Base-by-base conservation (phyloP, 2,113 vertebrate species). In the Notothenia rossii region DNA sequence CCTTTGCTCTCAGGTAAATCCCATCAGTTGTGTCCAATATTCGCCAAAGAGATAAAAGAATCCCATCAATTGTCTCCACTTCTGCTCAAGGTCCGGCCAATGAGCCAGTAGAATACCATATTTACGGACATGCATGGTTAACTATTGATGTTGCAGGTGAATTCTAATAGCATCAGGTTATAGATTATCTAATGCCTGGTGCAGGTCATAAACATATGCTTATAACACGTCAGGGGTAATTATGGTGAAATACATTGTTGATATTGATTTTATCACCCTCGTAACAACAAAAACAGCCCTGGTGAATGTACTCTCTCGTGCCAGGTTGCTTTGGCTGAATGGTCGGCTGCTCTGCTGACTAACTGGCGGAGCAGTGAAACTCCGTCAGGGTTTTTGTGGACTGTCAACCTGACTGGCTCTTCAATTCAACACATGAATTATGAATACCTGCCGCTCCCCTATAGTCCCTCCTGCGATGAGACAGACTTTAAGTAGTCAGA, bases 381-480 rank as follows among this genome's bases (percentile, higher is more conserved):
- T 63, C 80, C 63, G 75, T 53, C 71, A 59, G 65, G 76, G 40
- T 72, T 67, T 51, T 5, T 25, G 59, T 50, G 14, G n/a, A 58
- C 77, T 45, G 75, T 69, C 79, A 76, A 40, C 20, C 56, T 74
- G 76, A 64, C 76, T 72, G 83, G 50, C 85, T 76, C 76, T 64
- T 54, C 78, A 58, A 43, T 77, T 69, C 22, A 20, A 55, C 82
- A 56, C 72, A 40, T 91, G 88, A 90, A 91, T 89, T 86, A 91
- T 88, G 70, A 83, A 85, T 83, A 51, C 20, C 33, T 64, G 85
- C 62, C 85, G 77, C 77, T 59, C 75, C 56, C 62, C 77, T 68
- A 56, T 13, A 36, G 82, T 87, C 73, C 69, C 77, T 84, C 78
- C 81, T 59, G 79, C 87, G 76, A 86, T 81, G 51, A 62, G 29